Evolutionary conservation across 2,113 vertebrate genomes (phyloP).

Genomic region (Indri indri): DNA sequence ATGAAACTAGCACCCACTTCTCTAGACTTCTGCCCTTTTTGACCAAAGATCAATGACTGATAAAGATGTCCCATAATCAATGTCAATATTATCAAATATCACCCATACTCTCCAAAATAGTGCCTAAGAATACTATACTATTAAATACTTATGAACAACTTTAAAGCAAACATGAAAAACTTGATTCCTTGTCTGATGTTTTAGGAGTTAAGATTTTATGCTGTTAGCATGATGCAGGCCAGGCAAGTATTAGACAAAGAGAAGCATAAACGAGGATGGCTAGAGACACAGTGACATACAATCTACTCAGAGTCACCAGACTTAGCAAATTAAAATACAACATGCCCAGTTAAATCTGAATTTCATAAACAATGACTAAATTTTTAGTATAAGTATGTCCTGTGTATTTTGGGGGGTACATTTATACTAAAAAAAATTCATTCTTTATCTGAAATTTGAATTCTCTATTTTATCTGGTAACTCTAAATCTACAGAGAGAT

Average conservation of each 20-base stretch:
- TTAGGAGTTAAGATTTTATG: slow-evolving; percentile 32
- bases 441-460: slow-evolving; percentile 39
- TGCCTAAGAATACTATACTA: neutral
- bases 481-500: neutral
- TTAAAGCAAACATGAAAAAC: slow-evolving; percentile 10
- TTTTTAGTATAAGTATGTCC: neutral
- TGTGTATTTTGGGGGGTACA: neutral
- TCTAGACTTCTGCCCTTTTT: neutral
- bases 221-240: neutral
- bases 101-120: neutral
- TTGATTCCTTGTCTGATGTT: neutral
- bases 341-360: neutral
- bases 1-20: neutral
- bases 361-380: neutral
- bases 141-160: slow-evolving; percentile 12
- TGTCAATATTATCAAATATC: neutral
- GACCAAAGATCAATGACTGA: neutral
- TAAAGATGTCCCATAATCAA: neutral
- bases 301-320: neutral
- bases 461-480: neutral
- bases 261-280: neutral
- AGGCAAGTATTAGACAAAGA: neutral
- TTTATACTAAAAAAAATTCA: neutral
- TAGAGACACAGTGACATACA: neutral
- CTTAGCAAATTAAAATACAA: slow-evolving; percentile 35